A percentile compares a stretch with the other conserved stretches of the same genome.
These are phyloP conservation scores for Meda fulgida DNA, from an alignment of 2,797 vertebrate genomes.

Conservation along the genomic window DNA sequence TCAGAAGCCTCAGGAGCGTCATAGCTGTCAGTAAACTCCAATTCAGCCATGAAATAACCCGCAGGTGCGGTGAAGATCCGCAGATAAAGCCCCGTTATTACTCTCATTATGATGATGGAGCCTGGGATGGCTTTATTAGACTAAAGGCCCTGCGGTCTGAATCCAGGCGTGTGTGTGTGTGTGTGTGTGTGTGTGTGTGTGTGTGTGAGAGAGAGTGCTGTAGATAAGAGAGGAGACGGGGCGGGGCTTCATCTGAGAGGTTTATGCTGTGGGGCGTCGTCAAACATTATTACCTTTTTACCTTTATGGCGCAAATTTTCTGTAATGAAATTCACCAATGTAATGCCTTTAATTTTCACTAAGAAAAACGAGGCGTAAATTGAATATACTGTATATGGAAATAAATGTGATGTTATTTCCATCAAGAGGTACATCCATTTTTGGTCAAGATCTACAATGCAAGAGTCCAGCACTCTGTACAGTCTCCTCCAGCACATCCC, in stretches of 20 bases:
- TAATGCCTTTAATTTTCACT: not conserved
- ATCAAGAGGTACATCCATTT: no score
- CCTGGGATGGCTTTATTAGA: conserved; percentile 18
- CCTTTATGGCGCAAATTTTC: not conserved
- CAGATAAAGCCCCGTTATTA: conserved; percentile 16
- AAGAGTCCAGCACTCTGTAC: no score
- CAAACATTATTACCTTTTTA: not conserved
- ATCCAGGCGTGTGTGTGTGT: conserved; percentile 28
- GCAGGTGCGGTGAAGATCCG: conserved; percentile 11
- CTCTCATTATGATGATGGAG: conserved; percentile 21
- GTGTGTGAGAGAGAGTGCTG: not conserved
- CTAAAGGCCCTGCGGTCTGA: not conserved
- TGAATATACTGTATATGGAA: no score
- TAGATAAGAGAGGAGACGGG: conserved; percentile 32
- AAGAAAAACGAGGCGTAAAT: not conserved
- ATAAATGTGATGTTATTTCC: no score
- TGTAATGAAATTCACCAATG: not conserved
- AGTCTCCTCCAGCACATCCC: no score
- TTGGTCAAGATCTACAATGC: no score
- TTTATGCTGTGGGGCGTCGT: not conserved
- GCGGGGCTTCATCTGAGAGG: not conserved
- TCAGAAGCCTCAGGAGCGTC: not conserved
- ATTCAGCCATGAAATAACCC: conserved; percentile 23
- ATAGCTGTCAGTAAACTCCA: conserved; percentile 30
- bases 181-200: conserved; percentile 31